phyloP scores from a whole-genome alignment of 1,140 invertebrate genomes.

The Aleiodes sp. region DNA sequence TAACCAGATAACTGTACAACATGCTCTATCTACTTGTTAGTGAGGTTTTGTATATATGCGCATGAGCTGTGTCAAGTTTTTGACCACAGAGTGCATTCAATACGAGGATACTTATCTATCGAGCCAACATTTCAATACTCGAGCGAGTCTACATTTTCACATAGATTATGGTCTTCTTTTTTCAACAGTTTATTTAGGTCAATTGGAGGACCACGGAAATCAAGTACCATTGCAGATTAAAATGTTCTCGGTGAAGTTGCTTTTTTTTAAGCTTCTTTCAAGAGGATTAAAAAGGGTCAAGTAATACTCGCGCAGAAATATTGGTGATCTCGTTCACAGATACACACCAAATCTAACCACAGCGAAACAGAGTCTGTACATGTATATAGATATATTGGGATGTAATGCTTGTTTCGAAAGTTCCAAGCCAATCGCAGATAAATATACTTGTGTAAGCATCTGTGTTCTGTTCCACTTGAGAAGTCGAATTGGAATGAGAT shows the following conservation, averaged over 20 bases:
- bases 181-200: background rate
- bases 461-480: background rate
- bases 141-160: background rate
- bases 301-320: background rate
- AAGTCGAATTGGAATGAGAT: background rate
- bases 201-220: background rate
- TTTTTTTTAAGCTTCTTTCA: no score
- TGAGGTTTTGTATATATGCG: no score
- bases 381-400: background rate
- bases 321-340: background rate
- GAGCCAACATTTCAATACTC: no score
- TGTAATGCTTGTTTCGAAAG: background rate
- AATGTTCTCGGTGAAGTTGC: background rate
- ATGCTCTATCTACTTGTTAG: no score
- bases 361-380: background rate
- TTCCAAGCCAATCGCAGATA: background rate
- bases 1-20: no score
- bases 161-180: background rate
- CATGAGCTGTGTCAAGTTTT: background rate
- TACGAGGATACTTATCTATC: background rate
- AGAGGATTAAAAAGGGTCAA: background rate
- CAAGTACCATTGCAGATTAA: background rate
- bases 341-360: no score
- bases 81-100: background rate
- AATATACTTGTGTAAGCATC: background rate